Evolutionary conservation across 2,797 vertebrate genomes (phyloP).

Genomic region (Eulemur mongoz): DNA sequence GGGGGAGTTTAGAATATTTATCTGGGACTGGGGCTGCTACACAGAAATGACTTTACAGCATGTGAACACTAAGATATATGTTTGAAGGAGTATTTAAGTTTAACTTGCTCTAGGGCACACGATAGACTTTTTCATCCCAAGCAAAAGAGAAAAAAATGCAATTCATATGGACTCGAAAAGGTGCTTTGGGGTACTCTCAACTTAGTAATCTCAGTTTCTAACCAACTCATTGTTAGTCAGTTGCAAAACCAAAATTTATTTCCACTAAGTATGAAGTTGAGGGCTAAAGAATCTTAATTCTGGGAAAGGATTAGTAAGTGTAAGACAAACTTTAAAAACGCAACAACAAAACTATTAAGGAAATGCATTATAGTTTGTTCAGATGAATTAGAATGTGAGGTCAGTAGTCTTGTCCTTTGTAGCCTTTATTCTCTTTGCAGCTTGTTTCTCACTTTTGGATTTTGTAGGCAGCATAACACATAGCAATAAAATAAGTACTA

Average conservation of each 20-base stretch:
- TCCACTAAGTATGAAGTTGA: not conserved
- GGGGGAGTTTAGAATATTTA: slow-evolving; percentile 92
- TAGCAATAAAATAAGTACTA: not conserved
- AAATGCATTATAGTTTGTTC: not conserved
- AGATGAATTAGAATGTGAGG: not conserved
- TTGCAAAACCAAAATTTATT: slow-evolving; percentile 61
- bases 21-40: slow-evolving; percentile 89
- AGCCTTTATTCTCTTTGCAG: not conserved
- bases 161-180: slow-evolving; percentile 93
- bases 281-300: slow-evolving; percentile 2
- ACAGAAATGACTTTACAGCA: slow-evolving; percentile 83
- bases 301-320: not conserved
- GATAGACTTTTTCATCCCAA: slow-evolving; percentile 87
- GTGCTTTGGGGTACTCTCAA: slow-evolving; percentile 60
- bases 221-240: slow-evolving; percentile 73
- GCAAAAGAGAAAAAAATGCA: slow-evolving; percentile 86
- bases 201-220: slow-evolving; percentile 75
- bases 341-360: not conserved
- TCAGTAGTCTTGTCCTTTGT: not conserved
- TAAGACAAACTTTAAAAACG: not conserved
- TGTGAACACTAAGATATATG: slow-evolving; percentile 86
- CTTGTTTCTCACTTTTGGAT: not conserved
- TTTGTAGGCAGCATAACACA: not conserved
- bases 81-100: slow-evolving; percentile 91
- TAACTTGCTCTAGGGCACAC: slow-evolving; percentile 89